Conservation (phyloP, 2,113 vertebrate genomes). For the Nanger granti region DNA sequence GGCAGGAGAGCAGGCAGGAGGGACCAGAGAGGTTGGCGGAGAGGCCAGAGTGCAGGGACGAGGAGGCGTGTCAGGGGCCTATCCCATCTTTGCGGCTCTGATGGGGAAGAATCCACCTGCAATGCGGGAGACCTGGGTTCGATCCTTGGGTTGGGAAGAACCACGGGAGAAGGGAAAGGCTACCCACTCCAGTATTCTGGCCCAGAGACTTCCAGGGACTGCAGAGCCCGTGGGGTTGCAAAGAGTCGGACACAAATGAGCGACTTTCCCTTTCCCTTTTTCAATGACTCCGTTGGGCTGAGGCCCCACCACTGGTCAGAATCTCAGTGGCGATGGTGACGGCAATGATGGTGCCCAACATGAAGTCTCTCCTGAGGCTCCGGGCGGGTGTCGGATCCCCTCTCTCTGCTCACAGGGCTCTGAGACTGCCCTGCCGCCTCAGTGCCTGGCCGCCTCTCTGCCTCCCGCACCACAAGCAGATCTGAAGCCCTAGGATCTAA, state of each 20-base stretch:
- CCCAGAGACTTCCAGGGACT: background rate
- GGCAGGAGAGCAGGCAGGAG: background rate
- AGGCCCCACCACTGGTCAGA: background rate
- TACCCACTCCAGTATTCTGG: background rate
- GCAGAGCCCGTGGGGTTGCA: background rate
- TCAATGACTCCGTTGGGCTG: background rate
- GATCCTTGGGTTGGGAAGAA: background rate
- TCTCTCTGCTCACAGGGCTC: background rate
- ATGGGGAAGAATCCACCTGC: background rate
- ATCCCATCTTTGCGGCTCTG: background rate
- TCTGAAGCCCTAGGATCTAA: background rate
- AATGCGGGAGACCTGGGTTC: background rate
- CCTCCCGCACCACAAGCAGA: background rate
- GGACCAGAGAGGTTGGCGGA: background rate
- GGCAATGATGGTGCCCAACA: rapidly evolving
- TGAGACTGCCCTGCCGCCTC: background rate
- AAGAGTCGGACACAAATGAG: background rate
- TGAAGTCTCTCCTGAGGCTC: background rate
- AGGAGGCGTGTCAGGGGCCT: background rate
- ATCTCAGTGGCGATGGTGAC: background rate
- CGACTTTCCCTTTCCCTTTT: background rate
- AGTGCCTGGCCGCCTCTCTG: background rate
- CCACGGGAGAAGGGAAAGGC: background rate
- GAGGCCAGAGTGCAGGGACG: background rate
- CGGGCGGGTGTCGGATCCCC: background rate